Evolutionary conservation across 2,113 vertebrate genomes (phyloP).

Genomic region (Ibidorhyncha struthersii): DNA sequence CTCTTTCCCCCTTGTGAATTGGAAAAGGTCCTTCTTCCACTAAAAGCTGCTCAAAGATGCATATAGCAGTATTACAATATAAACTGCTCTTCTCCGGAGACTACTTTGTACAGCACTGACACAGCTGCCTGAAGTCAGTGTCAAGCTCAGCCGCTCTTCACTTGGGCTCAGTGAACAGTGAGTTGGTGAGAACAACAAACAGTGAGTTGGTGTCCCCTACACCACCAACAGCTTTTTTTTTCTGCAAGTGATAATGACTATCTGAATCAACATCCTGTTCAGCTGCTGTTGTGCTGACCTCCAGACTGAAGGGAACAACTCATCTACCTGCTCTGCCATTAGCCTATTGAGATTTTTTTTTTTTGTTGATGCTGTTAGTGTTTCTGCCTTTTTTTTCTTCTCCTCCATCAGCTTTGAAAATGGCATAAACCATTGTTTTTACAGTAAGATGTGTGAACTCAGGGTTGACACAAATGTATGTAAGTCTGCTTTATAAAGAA

Average conservation of each 20-base stretch:
- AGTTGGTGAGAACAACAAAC: neutral
- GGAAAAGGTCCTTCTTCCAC: neutral
- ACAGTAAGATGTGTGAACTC: neutral
- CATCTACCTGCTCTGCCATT: neutral
- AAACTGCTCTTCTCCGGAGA: neutral
- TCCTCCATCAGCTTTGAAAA: neutral
- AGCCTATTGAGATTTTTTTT: neutral
- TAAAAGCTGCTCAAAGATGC: neutral
- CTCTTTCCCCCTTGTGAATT: neutral
- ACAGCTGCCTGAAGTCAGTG: neutral
- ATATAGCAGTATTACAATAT: neutral
- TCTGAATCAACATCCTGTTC: neutral
- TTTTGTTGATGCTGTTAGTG: neutral
- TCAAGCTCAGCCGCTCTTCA: neutral
- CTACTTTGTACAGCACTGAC: neutral
- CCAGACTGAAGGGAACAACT: neutral
- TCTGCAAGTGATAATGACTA: neutral
- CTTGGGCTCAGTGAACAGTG: neutral
- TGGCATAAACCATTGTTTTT: neutral
- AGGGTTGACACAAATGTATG: neutral
- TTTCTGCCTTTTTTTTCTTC: neutral
- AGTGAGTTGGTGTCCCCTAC: neutral
- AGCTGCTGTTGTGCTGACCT: neutral
- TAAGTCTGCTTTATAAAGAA: neutral
- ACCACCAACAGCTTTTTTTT: neutral